Conservation (phyloP, 2,888 invertebrate species). For the Leptopterna dolabrata region DNA sequence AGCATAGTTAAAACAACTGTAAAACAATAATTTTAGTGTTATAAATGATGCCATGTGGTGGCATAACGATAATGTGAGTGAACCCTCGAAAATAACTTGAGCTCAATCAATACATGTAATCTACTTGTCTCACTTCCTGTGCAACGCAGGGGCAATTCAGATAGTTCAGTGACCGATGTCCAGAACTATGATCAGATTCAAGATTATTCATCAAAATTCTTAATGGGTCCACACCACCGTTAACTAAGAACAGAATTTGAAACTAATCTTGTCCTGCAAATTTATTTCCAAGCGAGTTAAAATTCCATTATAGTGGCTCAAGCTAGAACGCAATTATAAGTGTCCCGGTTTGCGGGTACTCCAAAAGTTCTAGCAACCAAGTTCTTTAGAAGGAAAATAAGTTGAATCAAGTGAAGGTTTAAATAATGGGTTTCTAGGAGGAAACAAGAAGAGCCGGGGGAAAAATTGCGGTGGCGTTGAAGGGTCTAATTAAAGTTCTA, state of each 20-base stretch:
- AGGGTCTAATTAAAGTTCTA: slow-evolving; percentile 53
- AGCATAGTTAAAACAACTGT: too few species aligned
- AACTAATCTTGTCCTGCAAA: background rate
- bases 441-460: slow-evolving; percentile 20
- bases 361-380: background rate
- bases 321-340: slow-evolving; percentile 19
- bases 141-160: too few species aligned
- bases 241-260: background rate
- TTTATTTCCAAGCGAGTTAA: background rate
- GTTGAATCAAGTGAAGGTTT: slow-evolving; percentile 36
- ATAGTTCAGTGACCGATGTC: too few species aligned
- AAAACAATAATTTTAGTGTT: too few species aligned
- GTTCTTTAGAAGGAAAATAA: slow-evolving; percentile 25
- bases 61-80: too few species aligned
- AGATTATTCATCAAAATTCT: background rate
- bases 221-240: background rate
- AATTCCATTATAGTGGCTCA: background rate
- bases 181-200: too few species aligned
- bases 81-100: too few species aligned
- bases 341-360: background rate
- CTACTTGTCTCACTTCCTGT: too few species aligned
- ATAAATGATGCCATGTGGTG: too few species aligned
- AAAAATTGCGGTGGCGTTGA: slow-evolving; percentile 34
- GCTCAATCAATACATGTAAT: too few species aligned
- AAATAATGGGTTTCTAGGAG: slow-evolving; percentile 37